Evolutionary conservation across 2,797 vertebrate species (phyloP).

Genomic region (Thamnophis elegans): DNA sequence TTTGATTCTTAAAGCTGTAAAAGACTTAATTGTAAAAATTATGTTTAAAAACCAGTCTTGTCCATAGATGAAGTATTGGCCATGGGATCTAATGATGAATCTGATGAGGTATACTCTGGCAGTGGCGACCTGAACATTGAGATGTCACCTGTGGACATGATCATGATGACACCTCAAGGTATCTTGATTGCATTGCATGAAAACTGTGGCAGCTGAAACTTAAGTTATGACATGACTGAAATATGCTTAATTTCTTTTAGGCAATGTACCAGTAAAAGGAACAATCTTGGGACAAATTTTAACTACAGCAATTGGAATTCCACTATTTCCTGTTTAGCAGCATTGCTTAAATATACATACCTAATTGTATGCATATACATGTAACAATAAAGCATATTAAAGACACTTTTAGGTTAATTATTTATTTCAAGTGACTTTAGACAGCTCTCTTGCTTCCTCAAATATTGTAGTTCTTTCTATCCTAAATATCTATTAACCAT

Average conservation of each 20-base stretch:
- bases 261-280: slow-evolving; percentile 3
- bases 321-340: neutral
- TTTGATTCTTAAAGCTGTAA: neutral
- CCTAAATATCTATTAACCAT: neutral
- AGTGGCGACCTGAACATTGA: neutral
- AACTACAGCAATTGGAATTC: slow-evolving; percentile 12
- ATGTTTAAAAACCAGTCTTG: neutral
- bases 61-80: neutral
- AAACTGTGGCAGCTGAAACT: neutral
- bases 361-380: neutral
- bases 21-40: neutral
- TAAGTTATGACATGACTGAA: neutral
- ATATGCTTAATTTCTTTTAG: slow-evolving; percentile 2
- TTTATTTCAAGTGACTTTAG: neutral
- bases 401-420: neutral
- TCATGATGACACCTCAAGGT: neutral
- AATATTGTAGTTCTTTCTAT: neutral
- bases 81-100: neutral
- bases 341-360: neutral
- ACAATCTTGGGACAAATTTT: neutral
- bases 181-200: slow-evolving; percentile 8
- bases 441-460: too few relatives aligned
- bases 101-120: neutral
- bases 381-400: neutral
- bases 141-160: neutral